Evolutionary conservation across 2,797 vertebrate species (phyloP).

Genomic region (Neopelma chrysocephalum): DNA sequence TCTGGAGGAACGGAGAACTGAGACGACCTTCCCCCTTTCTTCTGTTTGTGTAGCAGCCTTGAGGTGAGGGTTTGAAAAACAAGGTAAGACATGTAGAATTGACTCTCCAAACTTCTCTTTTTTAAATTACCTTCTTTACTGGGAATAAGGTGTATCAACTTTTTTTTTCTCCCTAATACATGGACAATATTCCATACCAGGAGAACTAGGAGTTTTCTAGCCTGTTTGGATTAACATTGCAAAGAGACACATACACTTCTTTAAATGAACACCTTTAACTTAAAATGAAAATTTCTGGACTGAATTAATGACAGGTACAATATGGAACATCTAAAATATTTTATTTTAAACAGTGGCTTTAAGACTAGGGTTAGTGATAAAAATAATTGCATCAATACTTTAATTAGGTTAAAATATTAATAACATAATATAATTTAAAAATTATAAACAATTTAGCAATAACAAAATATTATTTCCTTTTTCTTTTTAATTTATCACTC

Average conservation of each 20-base stretch:
- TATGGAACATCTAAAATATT: neutral
- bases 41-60: neutral
- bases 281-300: neutral
- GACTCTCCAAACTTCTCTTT: neutral
- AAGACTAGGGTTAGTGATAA: neutral
- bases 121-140: neutral
- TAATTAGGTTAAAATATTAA: neutral
- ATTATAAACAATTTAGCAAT: neutral
- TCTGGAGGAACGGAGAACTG: neutral
- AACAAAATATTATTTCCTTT: neutral
- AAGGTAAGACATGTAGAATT: neutral
- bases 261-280: neutral
- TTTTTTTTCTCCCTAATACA: too few species aligned
- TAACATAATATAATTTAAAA: neutral
- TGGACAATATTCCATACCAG: neutral
- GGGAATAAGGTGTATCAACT: rapidly evolving
- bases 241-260: rapidly evolving
- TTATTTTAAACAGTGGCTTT: neutral
- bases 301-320: neutral
- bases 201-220: neutral
- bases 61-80: neutral
- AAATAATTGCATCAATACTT: neutral
- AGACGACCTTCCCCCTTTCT: neutral
- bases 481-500: neutral
- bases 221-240: neutral